Evolutionary conservation across 1,140 invertebrate species (phyloP), one percentile per base, ranked within the genome.

Genomic region (Ptiloglossa arizonensis): DNA sequence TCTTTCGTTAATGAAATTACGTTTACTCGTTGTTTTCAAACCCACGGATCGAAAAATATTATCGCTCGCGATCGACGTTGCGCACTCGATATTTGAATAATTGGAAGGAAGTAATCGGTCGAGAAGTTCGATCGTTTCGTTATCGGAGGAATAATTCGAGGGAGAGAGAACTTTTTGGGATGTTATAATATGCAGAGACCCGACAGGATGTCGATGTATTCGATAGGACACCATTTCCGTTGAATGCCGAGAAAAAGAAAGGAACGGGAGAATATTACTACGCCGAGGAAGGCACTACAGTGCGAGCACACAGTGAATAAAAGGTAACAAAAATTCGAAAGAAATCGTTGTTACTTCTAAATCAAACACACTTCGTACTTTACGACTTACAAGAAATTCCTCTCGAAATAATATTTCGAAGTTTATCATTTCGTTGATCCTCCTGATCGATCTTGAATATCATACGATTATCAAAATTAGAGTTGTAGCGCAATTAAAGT

Each of bases 171-270:
- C 17, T 17, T 29, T 50, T 35, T 17, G 64, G 52, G 32, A 38
- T 50, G n/a, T 50, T 9, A 22, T 38, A 38, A 68, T 41, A 17
- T 17, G 15, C 48, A 8, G 6, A 35, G 48, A 6, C 32, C 15
- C 38, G 50, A 69, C 50, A 56, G 50, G 67, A 56, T 69, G 35
- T 56, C 32, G 66, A 54, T 38, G 32, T 29, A 15, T 35, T 19
- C 48, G 48, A 54, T 54, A 15, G 66, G 32, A 19, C 32, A 27
- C 8, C 32, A 2, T 38, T 54, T 68, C 50, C 50, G 48, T 0
- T 24, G 48, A 52, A 24, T n/a, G 4, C 19, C 27, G 27, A 29
- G 29, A 22, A 67, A 38, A 38, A 68, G 48, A 13, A 66, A 48
- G 44, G 9, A 5, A 29, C 24, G 32, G 32, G n/a, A 17, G 27